A percentile compares a stretch with the other conserved stretches of the same genome.
phyloP scores from a whole-genome alignment of 1,140 invertebrate species.

The Lethrus apterus region DNA sequence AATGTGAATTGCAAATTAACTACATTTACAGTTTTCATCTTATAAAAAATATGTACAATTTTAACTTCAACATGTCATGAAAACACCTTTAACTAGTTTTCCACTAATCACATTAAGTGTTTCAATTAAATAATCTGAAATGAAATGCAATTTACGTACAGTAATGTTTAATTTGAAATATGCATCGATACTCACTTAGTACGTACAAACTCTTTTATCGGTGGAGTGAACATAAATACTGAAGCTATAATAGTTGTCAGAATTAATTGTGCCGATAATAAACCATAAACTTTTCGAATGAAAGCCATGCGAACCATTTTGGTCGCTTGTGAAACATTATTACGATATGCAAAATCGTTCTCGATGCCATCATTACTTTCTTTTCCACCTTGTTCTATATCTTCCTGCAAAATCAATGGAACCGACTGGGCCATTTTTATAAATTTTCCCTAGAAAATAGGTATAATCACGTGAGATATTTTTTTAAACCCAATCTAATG shows the following conservation, averaged over 20 bases:
- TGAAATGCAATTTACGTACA: no score
- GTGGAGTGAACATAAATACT: constrained; percentile 54
- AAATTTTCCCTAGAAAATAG: no score
- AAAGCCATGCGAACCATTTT: constrained; percentile 62
- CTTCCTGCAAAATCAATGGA: constrained; percentile 51
- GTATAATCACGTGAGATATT: no score
- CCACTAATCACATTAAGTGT: no score
- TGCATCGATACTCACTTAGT: constrained; percentile 50
- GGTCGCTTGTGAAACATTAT: constrained; percentile 58
- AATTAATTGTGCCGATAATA: constrained; percentile 66
- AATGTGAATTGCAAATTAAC: no score
- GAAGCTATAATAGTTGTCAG: constrained; percentile 60
- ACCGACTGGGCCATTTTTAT: constrained; percentile 28
- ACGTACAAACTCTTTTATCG: constrained; percentile 59
- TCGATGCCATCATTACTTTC: constrained; percentile 44
- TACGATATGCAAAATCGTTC: constrained; percentile 62
- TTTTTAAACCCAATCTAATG: no score
- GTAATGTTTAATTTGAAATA: no score
- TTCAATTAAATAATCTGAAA: no score
- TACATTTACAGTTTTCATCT: no score
- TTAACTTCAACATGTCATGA: no score
- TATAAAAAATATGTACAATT: no score
- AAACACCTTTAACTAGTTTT: no score
- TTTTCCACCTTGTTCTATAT: constrained; percentile 54
- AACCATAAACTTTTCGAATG: constrained; percentile 77